These are phyloP conservation scores for Cetoscarus ocellatus DNA, from an alignment of 2,797 vertebrate genomes.

Conservation along the genomic window DNA sequence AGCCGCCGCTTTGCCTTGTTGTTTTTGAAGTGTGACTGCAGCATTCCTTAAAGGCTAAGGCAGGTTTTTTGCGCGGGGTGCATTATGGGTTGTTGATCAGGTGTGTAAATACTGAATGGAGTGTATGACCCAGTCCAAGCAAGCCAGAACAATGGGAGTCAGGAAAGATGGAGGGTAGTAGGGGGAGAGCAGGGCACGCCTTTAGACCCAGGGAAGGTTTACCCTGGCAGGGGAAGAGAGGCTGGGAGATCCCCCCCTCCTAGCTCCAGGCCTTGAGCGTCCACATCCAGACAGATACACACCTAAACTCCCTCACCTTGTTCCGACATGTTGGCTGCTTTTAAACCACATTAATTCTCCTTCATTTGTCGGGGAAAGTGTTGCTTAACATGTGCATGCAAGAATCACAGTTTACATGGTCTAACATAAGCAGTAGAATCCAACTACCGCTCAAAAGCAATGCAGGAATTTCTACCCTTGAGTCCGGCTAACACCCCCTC, in stretches of 20 bases:
- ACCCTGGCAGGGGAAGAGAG: constrained; percentile 73
- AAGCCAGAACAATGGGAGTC: constrained; percentile 58
- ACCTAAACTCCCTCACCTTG: constrained; percentile 60
- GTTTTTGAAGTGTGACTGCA: constrained; percentile 63
- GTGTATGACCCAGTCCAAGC: constrained; percentile 58
- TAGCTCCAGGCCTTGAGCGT: constrained; percentile 58
- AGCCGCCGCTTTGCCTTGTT: constrained; percentile 15
- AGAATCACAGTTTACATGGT: constrained; percentile 35
- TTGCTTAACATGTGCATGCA: constrained; percentile 48
- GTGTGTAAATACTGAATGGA: constrained; percentile 69
- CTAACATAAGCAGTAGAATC: constrained; percentile 33
- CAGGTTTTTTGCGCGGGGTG: constrained; percentile 53
- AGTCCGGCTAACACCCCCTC: constrained; percentile 51
- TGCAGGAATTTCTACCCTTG: constrained; percentile 44
- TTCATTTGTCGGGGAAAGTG: constrained; percentile 51
- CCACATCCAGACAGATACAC: constrained; percentile 68
- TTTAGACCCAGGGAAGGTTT: constrained; percentile 61
- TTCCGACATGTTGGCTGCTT: constrained; percentile 56
- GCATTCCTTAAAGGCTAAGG: constrained; percentile 65
- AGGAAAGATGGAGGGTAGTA: constrained; percentile 32
- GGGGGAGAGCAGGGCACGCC: constrained; percentile 22
- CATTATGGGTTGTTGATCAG: constrained; percentile 65
- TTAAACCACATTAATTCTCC: constrained; percentile 58
- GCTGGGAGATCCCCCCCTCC: constrained; percentile 46
- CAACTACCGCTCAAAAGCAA: constrained; percentile 37